Conservation (phyloP, 2,888 invertebrate species). For the Phlogophora meticulosa region DNA sequence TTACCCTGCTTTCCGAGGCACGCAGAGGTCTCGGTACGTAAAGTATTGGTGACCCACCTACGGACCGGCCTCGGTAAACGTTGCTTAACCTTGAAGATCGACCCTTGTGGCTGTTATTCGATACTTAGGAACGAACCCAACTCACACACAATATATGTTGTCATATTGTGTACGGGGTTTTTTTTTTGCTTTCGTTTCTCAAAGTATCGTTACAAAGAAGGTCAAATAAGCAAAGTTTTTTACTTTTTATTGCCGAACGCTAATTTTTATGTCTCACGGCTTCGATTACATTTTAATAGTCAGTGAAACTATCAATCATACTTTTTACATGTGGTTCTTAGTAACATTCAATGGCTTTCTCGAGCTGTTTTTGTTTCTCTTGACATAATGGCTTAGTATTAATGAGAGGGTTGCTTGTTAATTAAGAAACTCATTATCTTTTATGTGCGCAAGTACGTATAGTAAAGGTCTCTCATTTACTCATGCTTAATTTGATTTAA, state of each 20-base stretch:
- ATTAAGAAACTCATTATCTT: slow-evolving; percentile 17
- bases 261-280: slow-evolving; percentile 60
- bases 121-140: too few species aligned
- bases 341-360: slow-evolving; percentile 39
- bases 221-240: slow-evolving; percentile 45
- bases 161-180: too few species aligned
- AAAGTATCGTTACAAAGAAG: too few species aligned
- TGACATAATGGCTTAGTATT: slow-evolving; percentile 24
- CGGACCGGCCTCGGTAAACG: too few species aligned
- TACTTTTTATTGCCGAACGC: slow-evolving; percentile 55
- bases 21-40: too few species aligned
- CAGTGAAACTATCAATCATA: slow-evolving; percentile 53
- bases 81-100: too few species aligned
- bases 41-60: too few species aligned
- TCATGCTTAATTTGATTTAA: slow-evolving; percentile 1
- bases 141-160: too few species aligned
- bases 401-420: slow-evolving; percentile 26
- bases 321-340: slow-evolving; percentile 45
- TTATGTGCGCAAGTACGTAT: background rate
- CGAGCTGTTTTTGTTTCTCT: slow-evolving; percentile 30
- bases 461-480: background rate
- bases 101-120: too few species aligned
- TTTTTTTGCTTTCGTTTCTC: too few species aligned
- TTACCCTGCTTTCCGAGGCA: too few species aligned
- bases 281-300: slow-evolving; percentile 60